These are phyloP conservation scores for Acleris emargana DNA, from an alignment of 2,888 invertebrate genomes.

Conservation along the genomic window DNA sequence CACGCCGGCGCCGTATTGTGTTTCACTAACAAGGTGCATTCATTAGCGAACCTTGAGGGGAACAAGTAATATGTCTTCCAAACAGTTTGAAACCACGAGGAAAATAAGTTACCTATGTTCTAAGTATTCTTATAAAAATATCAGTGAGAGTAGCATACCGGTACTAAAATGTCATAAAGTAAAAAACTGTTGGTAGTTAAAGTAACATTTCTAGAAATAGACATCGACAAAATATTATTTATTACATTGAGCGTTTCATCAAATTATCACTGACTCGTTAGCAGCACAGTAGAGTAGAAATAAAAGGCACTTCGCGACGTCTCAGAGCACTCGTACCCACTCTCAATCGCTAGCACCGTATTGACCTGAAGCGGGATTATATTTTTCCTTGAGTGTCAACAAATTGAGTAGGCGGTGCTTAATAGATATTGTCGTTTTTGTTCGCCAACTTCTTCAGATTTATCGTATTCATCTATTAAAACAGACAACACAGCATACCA, in stretches of 20 bases:
- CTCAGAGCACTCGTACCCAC: slow-evolving; percentile 11
- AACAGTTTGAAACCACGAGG: too few relatives aligned
- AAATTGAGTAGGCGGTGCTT: slow-evolving; percentile 35
- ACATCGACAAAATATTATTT: neutral
- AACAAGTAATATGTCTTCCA: too few relatives aligned
- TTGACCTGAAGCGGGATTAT: slow-evolving; percentile 39
- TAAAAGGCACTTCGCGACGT: slow-evolving; percentile 13
- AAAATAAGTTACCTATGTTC: too few relatives aligned
- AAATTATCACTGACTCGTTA: slow-evolving; percentile 15
- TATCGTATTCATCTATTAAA: neutral
- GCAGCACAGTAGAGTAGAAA: slow-evolving; percentile 14
- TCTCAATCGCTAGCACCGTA: slow-evolving; percentile 40
- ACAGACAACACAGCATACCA: too few relatives aligned
- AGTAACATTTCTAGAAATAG: neutral
- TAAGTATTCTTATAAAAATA: too few relatives aligned
- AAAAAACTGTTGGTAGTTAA: too few relatives aligned
- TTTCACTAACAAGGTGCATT: slow-evolving; percentile 7
- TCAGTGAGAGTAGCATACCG: too few relatives aligned
- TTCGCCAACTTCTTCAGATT: neutral
- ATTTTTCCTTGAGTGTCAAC: slow-evolving; percentile 41
- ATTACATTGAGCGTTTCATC: neutral
- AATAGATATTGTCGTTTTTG: slow-evolving; percentile 23
- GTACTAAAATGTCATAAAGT: too few relatives aligned
- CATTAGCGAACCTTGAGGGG: neutral
- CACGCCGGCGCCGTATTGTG: neutral